Evolutionary conservation across 2,888 invertebrate genomes (phyloP).

Genomic region (Serripes groenlandicus): DNA sequence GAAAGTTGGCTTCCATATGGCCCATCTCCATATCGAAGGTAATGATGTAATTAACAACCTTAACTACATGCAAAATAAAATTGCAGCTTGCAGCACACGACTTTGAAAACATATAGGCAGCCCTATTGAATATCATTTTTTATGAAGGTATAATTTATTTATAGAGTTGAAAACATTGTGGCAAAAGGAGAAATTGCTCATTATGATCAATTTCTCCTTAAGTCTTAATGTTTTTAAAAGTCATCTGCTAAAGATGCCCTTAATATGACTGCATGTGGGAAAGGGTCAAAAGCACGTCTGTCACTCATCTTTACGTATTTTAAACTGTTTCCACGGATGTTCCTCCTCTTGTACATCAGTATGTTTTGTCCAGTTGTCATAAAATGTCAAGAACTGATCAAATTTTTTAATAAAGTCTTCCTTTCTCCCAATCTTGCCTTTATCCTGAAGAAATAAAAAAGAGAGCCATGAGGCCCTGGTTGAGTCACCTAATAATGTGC

Average conservation of each 20-base stretch:
- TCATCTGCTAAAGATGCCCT: background rate
- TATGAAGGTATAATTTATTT: too few species aligned
- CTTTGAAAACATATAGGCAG: too few species aligned
- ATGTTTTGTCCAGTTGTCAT: conserved; percentile 75
- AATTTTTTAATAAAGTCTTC: conserved; percentile 64
- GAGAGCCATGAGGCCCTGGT: background rate
- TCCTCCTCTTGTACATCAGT: conserved; percentile 62
- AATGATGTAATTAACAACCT: too few species aligned
- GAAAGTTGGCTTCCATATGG: too few species aligned
- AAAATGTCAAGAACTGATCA: conserved; percentile 74
- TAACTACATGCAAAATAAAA: too few species aligned
- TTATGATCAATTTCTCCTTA: background rate
- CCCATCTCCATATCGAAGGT: too few species aligned
- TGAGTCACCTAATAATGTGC: background rate
- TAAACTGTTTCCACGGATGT: conserved; percentile 73
- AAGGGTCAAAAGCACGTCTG: background rate
- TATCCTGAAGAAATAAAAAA: conserved; percentile 15
- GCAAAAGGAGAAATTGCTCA: background rate
- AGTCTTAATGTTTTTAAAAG: background rate
- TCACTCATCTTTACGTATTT: background rate
- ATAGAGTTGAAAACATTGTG: background rate
- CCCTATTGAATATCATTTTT: too few species aligned
- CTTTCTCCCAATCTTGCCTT: background rate
- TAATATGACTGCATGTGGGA: background rate
- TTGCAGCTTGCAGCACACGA: too few species aligned